A percentile compares a stretch with the other conserved stretches of the same genome.
phyloP scores from a whole-genome alignment of 1,140 invertebrate genomes.

The Lordiphosa stackelbergi region DNA sequence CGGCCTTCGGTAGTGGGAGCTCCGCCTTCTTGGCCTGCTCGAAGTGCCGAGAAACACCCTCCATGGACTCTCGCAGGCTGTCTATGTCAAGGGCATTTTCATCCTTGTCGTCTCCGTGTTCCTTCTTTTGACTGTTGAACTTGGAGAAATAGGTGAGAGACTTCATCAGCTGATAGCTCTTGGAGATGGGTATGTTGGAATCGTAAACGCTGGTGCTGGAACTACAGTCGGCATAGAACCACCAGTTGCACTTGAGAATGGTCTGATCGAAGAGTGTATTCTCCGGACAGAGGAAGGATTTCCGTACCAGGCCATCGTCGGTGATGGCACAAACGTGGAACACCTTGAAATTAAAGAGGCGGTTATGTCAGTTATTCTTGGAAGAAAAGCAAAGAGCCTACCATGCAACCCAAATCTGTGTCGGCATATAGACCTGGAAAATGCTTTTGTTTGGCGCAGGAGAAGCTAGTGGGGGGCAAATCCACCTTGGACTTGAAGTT shows the following conservation, averaged over 20 bases:
- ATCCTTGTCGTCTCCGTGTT: conserved; percentile 55
- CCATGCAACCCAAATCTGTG: conserved; percentile 94
- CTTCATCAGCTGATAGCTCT: conserved; percentile 94
- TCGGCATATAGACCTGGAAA: conserved; percentile 93
- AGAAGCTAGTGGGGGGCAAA: conserved; percentile 90
- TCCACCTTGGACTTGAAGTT: conserved; percentile 90
- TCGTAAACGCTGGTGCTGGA: conserved; percentile 87
- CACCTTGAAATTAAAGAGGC: conserved; percentile 80
- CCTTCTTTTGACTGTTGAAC: conserved; percentile 80
- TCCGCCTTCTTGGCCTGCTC: conserved; percentile 53
- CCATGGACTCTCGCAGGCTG: conserved; percentile 64
- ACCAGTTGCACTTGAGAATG: conserved; percentile 94
- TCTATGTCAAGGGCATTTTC: conserved; percentile 65
- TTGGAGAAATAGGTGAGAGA: conserved; percentile 89
- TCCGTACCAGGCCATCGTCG: conserved; percentile 91
- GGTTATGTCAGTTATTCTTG: background rate
- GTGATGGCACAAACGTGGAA: conserved; percentile 94
- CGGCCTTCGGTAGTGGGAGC: conserved; percentile 36
- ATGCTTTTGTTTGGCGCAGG: conserved; percentile 92
- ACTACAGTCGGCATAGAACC: conserved; percentile 93
- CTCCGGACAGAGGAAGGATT: conserved; percentile 92
- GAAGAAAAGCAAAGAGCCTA: conserved; percentile 62
- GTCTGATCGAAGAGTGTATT: conserved; percentile 93
- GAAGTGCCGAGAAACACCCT: conserved; percentile 51
- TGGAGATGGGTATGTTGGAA: conserved; percentile 92